These are phyloP conservation scores for Chelidonichthys spinosus DNA, from an alignment of 2,797 vertebrate genomes.

Conservation along the genomic window DNA sequence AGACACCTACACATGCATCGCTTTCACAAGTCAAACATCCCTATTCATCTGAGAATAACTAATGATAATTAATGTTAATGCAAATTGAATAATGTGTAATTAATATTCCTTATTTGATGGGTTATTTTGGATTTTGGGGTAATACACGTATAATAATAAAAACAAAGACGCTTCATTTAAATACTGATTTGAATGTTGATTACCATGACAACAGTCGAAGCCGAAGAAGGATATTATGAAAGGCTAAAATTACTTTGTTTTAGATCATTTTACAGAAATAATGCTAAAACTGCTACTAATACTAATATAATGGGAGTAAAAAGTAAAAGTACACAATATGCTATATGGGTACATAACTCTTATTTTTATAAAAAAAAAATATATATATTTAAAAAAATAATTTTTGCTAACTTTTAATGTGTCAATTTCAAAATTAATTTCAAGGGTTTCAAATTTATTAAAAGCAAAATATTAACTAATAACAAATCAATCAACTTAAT, in stretches of 20 bases:
- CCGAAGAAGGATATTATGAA: not conserved
- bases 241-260: not conserved
- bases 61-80: not conserved
- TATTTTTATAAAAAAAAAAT: not conserved
- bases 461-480: not conserved
- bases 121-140: not conserved
- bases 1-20: too few relatives aligned
- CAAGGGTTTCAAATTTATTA: not conserved
- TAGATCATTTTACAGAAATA: not conserved
- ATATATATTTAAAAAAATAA: not conserved
- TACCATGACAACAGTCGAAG: not conserved
- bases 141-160: not conserved
- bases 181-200: too few relatives aligned
- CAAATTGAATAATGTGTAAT: slow-evolving; percentile 1
- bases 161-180: not conserved
- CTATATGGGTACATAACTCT: not conserved
- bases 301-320: not conserved
- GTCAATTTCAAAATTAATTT: not conserved
- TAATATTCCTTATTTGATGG: not conserved
- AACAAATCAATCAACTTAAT: not conserved
- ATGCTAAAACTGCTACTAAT: not conserved
- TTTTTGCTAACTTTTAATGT: not conserved
- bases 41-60: not conserved
- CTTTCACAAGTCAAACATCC: too few relatives aligned
- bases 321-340: not conserved